Base-by-base conservation (phyloP, 2,113 vertebrate genomes). In the Electrona antarctica region DNA sequence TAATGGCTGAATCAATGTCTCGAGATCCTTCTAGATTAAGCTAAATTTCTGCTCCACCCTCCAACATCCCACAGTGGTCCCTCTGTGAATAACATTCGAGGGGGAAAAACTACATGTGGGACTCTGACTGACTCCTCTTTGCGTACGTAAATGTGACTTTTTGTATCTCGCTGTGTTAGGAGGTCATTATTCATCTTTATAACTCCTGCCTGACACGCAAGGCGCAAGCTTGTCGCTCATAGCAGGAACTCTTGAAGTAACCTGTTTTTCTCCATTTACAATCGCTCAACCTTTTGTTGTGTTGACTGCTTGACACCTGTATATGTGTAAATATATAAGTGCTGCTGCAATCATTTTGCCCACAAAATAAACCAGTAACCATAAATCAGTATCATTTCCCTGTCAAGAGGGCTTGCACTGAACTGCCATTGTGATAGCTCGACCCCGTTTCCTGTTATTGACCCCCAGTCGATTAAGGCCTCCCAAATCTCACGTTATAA, bases 11-110 rank as follows among this genome's bases (percentile, higher is more conserved):
- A 74, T 84, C 67, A 52, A n/a, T 67, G 67, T 65, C 56, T n/a
- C 48, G 41, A 84, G 78, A 84, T 80, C 59, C 65, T 60, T 71
- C 69, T 60, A 12, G 70, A 77, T 84, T 77, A 77, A 59, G 65
- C 5, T 14, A 11, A 71, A 66, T 68, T 82, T 60, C 69, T 76
- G 69, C 57, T 78, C 72, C 82, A 84, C 82, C 74, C 78, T 64
- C 33, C 49, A 11, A 6, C 33, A 33, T 60, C 64, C 61, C 77
- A 71, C 71, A 41, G 63, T n/a, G 15, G 28, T 56, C 8, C 55
- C 15, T 64, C 50, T 56, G 76, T 45, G 63, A 69, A 73, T 69
- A 60, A 66, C 49, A n/a, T 41, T 41, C 3, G 33, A 41, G 33
- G 33, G 33, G 72, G 57, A 59, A 52, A 47, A 41, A 67, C 69